These are phyloP conservation scores for Branchellion lobata DNA, from an alignment of 2,888 invertebrate genomes.

Conservation along the genomic window DNA sequence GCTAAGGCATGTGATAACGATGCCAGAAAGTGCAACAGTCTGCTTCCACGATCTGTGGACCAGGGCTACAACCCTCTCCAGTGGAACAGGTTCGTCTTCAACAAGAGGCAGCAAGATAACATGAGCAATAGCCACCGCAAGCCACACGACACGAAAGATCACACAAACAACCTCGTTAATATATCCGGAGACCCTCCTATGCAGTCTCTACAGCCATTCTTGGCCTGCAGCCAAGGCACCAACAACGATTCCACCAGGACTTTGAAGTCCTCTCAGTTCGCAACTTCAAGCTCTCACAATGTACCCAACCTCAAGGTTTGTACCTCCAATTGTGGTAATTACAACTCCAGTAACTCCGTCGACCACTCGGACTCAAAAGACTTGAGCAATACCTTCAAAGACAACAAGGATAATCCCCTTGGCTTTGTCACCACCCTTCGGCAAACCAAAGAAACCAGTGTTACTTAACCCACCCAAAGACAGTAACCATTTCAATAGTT, in stretches of 20 bases:
- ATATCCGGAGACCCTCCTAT: background rate
- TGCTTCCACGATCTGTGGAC: background rate
- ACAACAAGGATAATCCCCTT: background rate
- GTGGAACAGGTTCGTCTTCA: too few relatives aligned
- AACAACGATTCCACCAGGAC: background rate
- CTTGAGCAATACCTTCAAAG: too few relatives aligned
- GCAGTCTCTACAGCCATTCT: background rate
- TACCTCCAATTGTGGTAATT: too few relatives aligned
- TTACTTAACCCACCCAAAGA: too few relatives aligned
- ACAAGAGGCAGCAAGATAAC: background rate
- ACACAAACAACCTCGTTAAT: background rate
- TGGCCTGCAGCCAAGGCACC: background rate
- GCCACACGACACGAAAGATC: too few relatives aligned
- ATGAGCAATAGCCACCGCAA: too few relatives aligned
- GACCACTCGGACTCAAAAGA: too few relatives aligned
- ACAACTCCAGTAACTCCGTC: too few relatives aligned
- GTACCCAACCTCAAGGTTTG: too few relatives aligned
- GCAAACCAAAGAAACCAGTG: background rate
- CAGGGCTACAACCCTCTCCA: too few relatives aligned
- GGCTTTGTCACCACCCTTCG: background rate
- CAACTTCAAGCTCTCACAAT: too few relatives aligned
- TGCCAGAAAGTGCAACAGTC: background rate
- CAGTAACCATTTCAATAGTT: too few relatives aligned
- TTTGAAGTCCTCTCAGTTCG: background rate
- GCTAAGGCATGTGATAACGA: background rate